Evolutionary conservation across 2,888 invertebrate genomes (phyloP).

Genomic region (Drosophila stalkeri): DNA sequence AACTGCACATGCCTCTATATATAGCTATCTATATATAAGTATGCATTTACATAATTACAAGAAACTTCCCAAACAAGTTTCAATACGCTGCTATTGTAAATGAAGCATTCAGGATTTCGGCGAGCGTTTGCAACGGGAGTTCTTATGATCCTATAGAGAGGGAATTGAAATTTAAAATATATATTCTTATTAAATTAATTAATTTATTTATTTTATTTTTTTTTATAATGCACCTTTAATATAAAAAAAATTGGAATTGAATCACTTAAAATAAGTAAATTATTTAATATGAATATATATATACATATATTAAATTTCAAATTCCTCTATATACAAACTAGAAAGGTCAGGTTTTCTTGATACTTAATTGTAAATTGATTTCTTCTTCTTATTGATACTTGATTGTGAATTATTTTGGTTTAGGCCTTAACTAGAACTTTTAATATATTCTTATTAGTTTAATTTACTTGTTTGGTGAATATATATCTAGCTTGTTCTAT

Average conservation of each 20-base stretch:
- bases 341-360: no score
- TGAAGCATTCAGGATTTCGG: neutral
- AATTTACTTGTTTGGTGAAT: neutral
- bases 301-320: no score
- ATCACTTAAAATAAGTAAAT: no score
- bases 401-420: no score
- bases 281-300: no score
- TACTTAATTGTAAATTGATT: no score
- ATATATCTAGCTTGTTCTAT: neutral
- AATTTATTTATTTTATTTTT: neutral
- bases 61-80: constrained; percentile 4
- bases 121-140: neutral
- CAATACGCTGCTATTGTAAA: neutral
- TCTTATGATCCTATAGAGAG: neutral
- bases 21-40: neutral
- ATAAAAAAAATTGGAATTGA: no score
- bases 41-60: neutral
- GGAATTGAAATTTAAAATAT: neutral
- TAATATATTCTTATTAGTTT: neutral
- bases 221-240: no score
- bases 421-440: neutral
- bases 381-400: no score
- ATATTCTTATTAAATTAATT: neutral
- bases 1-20: neutral
- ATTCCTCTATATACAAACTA: no score